Base-by-base conservation (phyloP, 2,888 invertebrate genomes). In the Phengaris arion region DNA sequence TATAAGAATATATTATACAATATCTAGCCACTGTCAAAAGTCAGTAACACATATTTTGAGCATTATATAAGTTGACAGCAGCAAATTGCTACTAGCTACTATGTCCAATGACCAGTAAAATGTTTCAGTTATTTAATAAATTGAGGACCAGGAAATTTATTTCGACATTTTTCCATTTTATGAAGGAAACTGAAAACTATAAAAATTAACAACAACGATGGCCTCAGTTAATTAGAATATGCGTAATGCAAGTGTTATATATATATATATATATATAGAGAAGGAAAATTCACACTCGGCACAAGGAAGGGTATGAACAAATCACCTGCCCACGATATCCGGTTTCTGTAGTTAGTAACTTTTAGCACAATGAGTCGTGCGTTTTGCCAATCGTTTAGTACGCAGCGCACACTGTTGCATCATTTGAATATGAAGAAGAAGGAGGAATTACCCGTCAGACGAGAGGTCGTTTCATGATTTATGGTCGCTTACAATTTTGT, bases 381-480 rank as follows among this genome's bases (percentile, higher is more conserved):
- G 64, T 35, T 64, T 64, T 35, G 64, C 64, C 64, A 13, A 12
- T 35, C 35, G 59, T 35, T 59, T 10, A 10, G 64, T 64, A 45
- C 64, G 35, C 13, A 64, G 13, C 35, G 13, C 35, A 12, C 12
- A 64, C 64, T 15, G 9, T 57, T 57, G n/a, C n/a, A 45, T 64
- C 64, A 64, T 64, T 64, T 64, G 64, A 35, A 64, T 64, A 64
- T 6, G 35, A 64, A 64, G 64, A 64, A 64, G 15, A 22, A 59
- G 48, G 48, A 48, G 48, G 12, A 35, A 52, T 52, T 52, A 52
- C 52, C 52, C 2, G 12, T 52, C 52, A 52, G 52, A 35, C 35
- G 22, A 64, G 59, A 64, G 64, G 64, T 6, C 64, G 64, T 45
- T 64, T 6, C 12, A 64, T 64, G 64, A 64, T 64, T 64, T 64